Base-by-base conservation (phyloP, 2,888 invertebrate species). In the Bellardia bayeri region DNA sequence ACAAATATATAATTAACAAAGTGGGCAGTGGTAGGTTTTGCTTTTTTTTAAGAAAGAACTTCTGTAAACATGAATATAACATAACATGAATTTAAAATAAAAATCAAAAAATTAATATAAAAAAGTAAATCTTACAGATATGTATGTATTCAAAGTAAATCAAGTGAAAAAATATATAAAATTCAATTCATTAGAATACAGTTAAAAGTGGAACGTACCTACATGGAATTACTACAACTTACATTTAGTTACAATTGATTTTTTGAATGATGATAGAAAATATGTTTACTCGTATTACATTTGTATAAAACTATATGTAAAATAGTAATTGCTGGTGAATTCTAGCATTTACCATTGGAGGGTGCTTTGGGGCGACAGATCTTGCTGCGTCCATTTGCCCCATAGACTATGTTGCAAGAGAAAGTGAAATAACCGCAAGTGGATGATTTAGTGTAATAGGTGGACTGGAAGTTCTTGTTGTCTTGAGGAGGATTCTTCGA, bases 391-490 rank as follows among this genome's bases (percentile, higher is more conserved):
- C 97, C 97, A 91, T 96, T 96, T 0, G 96, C 95, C 13, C 96
- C 96, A 90, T 96, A 96, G 0, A 97, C 96, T 91, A 97, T 96
- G 72, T 97, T 97, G 91, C 97, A 97, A 0, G 97, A 96, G 92
- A 97, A 97, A 1, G 97, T 97, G 90, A 97, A 97, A 91, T 97
- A 97, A 9, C 97, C 97, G 92, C 97, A 98, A 2, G 97, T 97
- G 2, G 97, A 97, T 9, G 97, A 97, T 93, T 97, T 97, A 0
- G 97, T 97, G 90, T 97, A 97, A 93, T 97, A 97, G 0, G 97
- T 96, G 89, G 96, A 96, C 2, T 96, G 95, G 91, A 95, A 96
- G 93, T 96, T 96, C 91, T 96, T 96, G 86, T 96, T 96, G 83
- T 95, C 95, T 90, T 94, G 93, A 49, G 94, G 94, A 40, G 96